Percentiles rank a stretch among this genome's conserved stretches.
Evolutionary conservation across 2,797 vertebrate species (phyloP).

Genomic region (Psittacula derbiana): DNA sequence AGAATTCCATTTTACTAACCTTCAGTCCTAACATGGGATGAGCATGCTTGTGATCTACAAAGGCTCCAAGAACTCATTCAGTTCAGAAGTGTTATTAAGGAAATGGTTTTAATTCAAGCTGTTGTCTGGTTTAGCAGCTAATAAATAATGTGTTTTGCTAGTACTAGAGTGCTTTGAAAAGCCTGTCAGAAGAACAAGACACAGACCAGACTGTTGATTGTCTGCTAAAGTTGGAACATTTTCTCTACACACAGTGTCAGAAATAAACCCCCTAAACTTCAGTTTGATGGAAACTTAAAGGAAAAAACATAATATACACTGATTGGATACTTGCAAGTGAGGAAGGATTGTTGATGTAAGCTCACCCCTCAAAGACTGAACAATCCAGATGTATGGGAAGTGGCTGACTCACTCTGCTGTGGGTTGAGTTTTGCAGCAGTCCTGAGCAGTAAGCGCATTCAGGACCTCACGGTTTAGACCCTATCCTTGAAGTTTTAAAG

Average conservation of each 20-base stretch:
- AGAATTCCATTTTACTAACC: not conserved
- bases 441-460: not conserved
- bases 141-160: not conserved
- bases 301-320: not conserved
- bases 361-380: not conserved
- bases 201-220: not conserved
- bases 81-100: constrained; percentile 16
- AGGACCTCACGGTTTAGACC: not conserved
- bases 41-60: not conserved
- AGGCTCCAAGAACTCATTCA: not conserved
- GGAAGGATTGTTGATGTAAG: not conserved
- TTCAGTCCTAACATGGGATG: not conserved
- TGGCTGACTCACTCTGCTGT: not conserved
- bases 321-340: not conserved
- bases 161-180: not conserved
- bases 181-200: not conserved
- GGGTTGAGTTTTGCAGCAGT: not conserved
- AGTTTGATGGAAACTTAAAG: not conserved
- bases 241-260: not conserved
- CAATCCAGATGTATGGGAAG: not conserved
- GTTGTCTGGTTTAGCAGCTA: not conserved
- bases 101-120: constrained; percentile 8
- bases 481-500: not conserved
- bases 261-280: not conserved
- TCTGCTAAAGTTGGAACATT: not conserved